phyloP scores from a whole-genome alignment of 1,140 invertebrate species.

The Zaprionus kolodkinae region DNA sequence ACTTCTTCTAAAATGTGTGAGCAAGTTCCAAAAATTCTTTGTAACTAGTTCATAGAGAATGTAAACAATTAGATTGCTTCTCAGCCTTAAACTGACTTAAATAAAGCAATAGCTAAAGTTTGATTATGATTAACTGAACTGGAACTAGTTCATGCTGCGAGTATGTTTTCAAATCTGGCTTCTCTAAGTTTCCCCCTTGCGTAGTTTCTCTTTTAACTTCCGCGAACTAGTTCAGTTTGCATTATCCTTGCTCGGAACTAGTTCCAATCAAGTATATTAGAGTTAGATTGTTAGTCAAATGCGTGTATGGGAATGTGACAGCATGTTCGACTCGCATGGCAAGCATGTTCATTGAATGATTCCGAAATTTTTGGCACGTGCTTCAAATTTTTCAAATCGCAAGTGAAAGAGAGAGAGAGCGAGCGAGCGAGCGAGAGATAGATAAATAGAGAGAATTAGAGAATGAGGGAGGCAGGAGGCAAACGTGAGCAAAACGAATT shows the following conservation, averaged over 20 bases:
- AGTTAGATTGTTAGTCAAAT: slow-evolving; percentile 13
- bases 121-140: not conserved
- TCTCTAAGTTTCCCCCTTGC: too few species aligned
- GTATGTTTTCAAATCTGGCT: too few species aligned
- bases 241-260: not conserved
- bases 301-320: slow-evolving; percentile 13
- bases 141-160: not conserved
- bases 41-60: too few species aligned
- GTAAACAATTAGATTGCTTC: not conserved
- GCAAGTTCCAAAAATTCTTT: too few species aligned
- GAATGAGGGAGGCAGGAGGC: slow-evolving; percentile 80
- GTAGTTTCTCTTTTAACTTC: not conserved
- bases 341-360: slow-evolving; percentile 30
- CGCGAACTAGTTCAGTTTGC: not conserved
- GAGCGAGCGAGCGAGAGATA: slow-evolving; percentile 81
- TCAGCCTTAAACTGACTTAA: too few species aligned
- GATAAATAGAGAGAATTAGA: slow-evolving; percentile 28
- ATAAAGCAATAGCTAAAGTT: not conserved
- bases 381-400: slow-evolving; percentile 60
- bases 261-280: slow-evolving; percentile 6
- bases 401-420: slow-evolving; percentile 33
- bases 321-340: slow-evolving; percentile 13
- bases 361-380: slow-evolving; percentile 48
- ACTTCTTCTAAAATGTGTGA: too few species aligned
- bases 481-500: slow-evolving; percentile 85